Conservation (phyloP, 2,797 vertebrate genomes). For the Gymnothorax reevesii region DNA sequence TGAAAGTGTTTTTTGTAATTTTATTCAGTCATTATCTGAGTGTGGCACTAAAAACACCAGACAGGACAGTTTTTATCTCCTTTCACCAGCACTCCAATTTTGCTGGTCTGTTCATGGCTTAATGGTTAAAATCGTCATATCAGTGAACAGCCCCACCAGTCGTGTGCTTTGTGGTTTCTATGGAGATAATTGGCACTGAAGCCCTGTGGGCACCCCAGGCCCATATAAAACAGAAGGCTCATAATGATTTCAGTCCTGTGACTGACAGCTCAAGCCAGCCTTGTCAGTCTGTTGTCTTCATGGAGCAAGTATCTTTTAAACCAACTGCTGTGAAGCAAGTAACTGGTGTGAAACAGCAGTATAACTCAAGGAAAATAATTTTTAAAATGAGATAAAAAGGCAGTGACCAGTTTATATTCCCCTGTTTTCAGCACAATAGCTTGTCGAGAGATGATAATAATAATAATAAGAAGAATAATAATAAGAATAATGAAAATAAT, state of each 20-base stretch:
- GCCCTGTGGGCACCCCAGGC: not conserved
- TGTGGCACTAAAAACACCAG: conserved; percentile 1
- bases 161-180: conserved; percentile 10
- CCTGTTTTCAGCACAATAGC: not conserved
- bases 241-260: not conserved
- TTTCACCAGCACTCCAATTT: conserved; percentile 14
- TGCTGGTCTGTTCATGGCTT: not conserved
- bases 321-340: not conserved
- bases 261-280: not conserved
- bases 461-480: not conserved
- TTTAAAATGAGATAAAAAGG: not conserved
- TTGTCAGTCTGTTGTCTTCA: not conserved
- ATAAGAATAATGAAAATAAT: not conserved
- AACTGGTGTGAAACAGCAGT: not conserved
- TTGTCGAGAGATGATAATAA: not conserved
- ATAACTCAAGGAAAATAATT: not conserved
- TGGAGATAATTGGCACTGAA: conserved; percentile 20
- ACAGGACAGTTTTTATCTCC: conserved; percentile 10
- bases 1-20: not conserved
- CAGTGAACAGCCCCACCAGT: not conserved
- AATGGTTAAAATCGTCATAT: conserved; percentile 17
- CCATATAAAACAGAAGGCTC: not conserved
- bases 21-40: conserved; percentile 4
- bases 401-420: not conserved
- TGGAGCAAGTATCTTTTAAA: not conserved